phyloP scores from a whole-genome alignment of 1,140 invertebrate species.

The Ooceraea biroi region DNA sequence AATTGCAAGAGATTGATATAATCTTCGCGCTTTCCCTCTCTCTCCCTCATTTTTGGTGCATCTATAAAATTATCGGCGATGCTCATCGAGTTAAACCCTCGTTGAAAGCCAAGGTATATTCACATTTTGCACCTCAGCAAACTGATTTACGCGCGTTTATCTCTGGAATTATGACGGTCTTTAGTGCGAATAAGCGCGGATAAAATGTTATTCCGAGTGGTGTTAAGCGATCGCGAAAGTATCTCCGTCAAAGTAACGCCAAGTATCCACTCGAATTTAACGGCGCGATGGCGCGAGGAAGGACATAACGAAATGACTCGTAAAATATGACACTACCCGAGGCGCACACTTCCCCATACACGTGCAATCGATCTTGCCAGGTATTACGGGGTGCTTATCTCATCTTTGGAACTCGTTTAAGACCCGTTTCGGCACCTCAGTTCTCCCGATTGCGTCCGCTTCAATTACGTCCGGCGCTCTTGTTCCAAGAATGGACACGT shows the following conservation, averaged over 20 bases:
- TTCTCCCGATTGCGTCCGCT: slow-evolving; percentile 67
- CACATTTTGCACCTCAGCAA: background rate
- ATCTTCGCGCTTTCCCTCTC: background rate
- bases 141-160: slow-evolving; percentile 26
- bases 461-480: slow-evolving; percentile 68
- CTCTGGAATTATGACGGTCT: slow-evolving; percentile 33
- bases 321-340: slow-evolving; percentile 68
- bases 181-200: slow-evolving; percentile 2
- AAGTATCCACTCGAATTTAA: slow-evolving; percentile 26
- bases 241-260: background rate
- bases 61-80: slow-evolving; percentile 38
- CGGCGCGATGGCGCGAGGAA: slow-evolving; percentile 14
- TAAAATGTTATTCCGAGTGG: slow-evolving; percentile 10
- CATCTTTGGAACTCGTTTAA: slow-evolving; percentile 74
- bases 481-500: slow-evolving; percentile 67
- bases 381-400: slow-evolving; percentile 70
- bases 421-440: slow-evolving; percentile 73
- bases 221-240: slow-evolving; percentile 12
- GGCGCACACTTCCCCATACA: slow-evolving; percentile 9
- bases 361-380: slow-evolving; percentile 66
- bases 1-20: slow-evolving; percentile 33
- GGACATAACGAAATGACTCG: slow-evolving; percentile 60
- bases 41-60: background rate
- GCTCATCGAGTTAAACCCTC: slow-evolving; percentile 3
- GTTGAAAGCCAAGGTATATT: slow-evolving; percentile 8